Evolutionary conservation across 2,113 vertebrate species (phyloP), one percentile per base, ranked within the genome.

Genomic region (Gallinago undulata): DNA sequence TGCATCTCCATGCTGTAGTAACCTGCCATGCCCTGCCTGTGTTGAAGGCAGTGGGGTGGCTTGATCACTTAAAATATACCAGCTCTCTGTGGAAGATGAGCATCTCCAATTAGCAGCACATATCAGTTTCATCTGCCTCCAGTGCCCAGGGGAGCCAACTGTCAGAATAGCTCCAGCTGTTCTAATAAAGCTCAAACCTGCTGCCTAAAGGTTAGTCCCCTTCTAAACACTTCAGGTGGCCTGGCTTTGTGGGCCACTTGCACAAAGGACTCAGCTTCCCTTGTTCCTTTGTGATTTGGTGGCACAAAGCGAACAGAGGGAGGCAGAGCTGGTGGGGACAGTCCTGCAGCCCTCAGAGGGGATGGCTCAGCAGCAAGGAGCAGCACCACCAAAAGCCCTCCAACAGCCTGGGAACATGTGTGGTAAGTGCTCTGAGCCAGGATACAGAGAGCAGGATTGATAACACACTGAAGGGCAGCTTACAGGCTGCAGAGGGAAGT

Each of bases 91-190:
- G 79, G 47, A 75, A 80, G 91, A 86, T 13, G 76, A 96, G 93
- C 89, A 89, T 70, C 94, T 91, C 90, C 93, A 97, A 95, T 97
- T 97, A 97, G 93, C 55, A 50, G 84, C 88, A 86, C 60, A n/a
- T 66, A 33, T 13, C 28, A 15, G 60, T 39, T 90, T 90, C 84
- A 86, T 90, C 77, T 18, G 27, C 64, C 91, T 80, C 63, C 89
- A 75, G 56, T 35, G 87, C 93, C 84, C 9, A 9, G 50, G 91
- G 90, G 74, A 96, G 60, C 70, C 0, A 0, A n/a, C 81, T 84
- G 91, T 68, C 88, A 96, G 93, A 89, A 84, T 3, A 89, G 70
- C 83, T 96, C 94, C 93, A 97, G 95, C 95, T 97, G 93, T 76
- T 96, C 84, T 72, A 93, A 96, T 93, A 90, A 96, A 89, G 82